Evolutionary conservation across 2,888 invertebrate genomes (phyloP).

Genomic region (Yponomeuta cagnagella): DNA sequence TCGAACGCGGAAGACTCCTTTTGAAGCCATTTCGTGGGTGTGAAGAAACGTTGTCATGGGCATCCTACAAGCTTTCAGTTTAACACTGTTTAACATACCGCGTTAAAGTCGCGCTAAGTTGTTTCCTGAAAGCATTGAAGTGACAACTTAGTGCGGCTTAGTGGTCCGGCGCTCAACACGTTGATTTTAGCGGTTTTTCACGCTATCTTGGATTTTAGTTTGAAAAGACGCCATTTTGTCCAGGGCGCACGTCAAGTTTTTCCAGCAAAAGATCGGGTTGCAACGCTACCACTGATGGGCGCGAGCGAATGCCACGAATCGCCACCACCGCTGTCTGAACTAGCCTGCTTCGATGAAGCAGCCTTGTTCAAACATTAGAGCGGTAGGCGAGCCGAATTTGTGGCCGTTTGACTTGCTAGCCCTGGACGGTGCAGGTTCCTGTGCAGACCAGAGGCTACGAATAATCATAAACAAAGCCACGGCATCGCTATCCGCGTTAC

Average conservation of each 20-base stretch:
- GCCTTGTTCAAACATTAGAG: neutral
- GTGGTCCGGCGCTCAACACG: neutral
- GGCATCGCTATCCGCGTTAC: too few relatives aligned
- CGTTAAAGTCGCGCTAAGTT: constrained; percentile 1
- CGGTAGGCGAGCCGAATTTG: neutral
- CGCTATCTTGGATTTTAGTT: neutral
- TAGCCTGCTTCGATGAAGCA: neutral
- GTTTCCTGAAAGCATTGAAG: neutral
- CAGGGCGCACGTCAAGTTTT: neutral
- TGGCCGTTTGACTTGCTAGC: neutral
- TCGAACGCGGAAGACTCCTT: neutral
- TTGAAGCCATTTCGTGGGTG: constrained; percentile 16
- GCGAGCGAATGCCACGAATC: neutral
- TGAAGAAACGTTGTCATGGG: constrained; percentile 63
- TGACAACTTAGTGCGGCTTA: neutral
- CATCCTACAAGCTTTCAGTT: constrained; percentile 62
- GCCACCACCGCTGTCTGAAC: neutral
- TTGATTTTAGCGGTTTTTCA: neutral
- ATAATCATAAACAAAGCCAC: too few relatives aligned
- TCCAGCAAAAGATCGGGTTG: neutral
- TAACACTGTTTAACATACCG: constrained; percentile 59
- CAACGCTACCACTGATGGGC: neutral
- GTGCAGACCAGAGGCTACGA: neutral
- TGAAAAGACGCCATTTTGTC: neutral
- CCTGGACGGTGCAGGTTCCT: neutral